Base-by-base conservation (phyloP, 2,113 vertebrate genomes). In the Oncorhynchus keta region DNA sequence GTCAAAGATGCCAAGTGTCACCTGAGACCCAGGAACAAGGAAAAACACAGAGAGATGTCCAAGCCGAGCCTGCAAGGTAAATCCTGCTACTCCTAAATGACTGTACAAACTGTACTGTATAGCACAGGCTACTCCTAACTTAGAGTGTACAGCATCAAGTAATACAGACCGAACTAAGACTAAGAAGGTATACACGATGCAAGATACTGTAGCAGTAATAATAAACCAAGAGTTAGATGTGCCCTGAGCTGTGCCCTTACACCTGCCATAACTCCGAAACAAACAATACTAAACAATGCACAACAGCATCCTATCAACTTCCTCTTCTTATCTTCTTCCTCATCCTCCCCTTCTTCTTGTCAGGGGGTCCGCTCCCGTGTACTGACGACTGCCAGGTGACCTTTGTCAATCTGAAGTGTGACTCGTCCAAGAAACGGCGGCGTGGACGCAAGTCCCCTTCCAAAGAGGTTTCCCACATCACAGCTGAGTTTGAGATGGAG, bases 1-100 rank as follows among this genome's bases (percentile, higher is more conserved):
- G 96, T 98, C 85, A 97, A 96, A 87, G 97, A 98, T 1, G 95
- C 97, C 75, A 99, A 98, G 78, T 99, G 97, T 82, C 96, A 96
- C 84, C 93, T 99, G 77, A 91, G 88, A 32, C 96, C 97, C 45
- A 95, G 95, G 45, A 95, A 92, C 89, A 97, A 91, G 79, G 96
- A 97, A 80, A 96, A 94, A 77, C 80, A 88, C 14, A 93, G 93
- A 81, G 97, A 97, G 1, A 71, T 88, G 30, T 81, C 83, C 28
- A 95, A 88, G 72, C 96, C 95, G 77, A 90, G 75, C 76, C 74
- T 91, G 67, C 92, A 93, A 90, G 97, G 97, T 98, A 90, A 39
- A 49, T 1, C 13, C 30, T 55, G 16, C 51, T 16, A 55, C 51
- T 55, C 12, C 51, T 55, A 16, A 18, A 16, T 4, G 51, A 55